Conservation (phyloP, 2,888 invertebrate species). For the Molanna angustata region DNA sequence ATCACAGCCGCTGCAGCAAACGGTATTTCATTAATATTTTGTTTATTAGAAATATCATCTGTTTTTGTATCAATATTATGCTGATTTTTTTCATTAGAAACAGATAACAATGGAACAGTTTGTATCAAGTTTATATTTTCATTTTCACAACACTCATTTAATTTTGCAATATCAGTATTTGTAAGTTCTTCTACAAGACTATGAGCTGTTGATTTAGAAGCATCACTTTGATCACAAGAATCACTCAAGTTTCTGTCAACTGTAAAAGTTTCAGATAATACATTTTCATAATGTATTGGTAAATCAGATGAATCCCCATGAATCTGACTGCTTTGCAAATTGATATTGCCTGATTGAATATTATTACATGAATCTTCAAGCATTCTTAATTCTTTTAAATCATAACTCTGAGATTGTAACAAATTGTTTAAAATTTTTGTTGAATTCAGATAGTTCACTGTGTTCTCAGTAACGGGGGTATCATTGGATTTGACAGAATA, state of each 20-base stretch:
- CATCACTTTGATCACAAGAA: slow-evolving; percentile 20
- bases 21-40: too few species aligned
- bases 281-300: slow-evolving; percentile 1
- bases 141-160: slow-evolving; percentile 4
- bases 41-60: too few species aligned
- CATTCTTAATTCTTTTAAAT: not conserved
- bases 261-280: slow-evolving; percentile 12
- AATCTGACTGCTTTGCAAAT: too few species aligned
- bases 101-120: too few species aligned
- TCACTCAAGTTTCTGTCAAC: slow-evolving; percentile 5
- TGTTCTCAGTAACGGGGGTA: not conserved
- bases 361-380: too few species aligned
- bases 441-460: not conserved
- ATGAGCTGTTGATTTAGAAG: slow-evolving; percentile 24
- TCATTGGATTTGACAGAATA: too few species aligned
- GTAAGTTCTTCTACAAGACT: slow-evolving; percentile 24
- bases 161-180: slow-evolving; percentile 7
- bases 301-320: not conserved
- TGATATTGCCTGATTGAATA: too few species aligned
- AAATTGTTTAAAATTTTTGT: slow-evolving; percentile 2
- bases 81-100: not conserved
- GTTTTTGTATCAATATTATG: slow-evolving; percentile 1
- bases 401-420: not conserved
- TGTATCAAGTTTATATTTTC: not conserved
- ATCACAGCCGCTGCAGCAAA: too few species aligned